Conservation (phyloP, 2,113 vertebrate species). For the Rana temporaria region DNA sequence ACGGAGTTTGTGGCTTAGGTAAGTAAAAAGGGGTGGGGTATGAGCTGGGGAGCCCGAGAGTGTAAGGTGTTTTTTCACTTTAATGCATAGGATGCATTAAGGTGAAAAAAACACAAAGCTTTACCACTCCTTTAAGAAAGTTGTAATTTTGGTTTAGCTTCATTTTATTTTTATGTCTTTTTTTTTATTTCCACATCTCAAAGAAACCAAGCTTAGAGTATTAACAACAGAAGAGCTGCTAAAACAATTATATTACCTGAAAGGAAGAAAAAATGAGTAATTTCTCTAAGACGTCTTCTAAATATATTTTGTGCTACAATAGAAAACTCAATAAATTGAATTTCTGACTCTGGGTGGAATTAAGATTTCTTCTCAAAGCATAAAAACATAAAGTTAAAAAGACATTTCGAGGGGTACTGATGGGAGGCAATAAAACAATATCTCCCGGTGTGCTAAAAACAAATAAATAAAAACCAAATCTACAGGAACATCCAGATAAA, state of each 20-base stretch:
- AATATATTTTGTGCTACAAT: constrained; percentile 27
- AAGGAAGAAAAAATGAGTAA: constrained; percentile 8
- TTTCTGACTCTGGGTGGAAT: constrained; percentile 42
- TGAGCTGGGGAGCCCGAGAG: too few species aligned
- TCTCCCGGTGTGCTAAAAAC: constrained; percentile 9
- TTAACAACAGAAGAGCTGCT: not conserved
- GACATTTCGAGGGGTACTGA: constrained; percentile 15
- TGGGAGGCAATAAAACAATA: constrained; percentile 31
- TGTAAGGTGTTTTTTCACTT: too few species aligned
- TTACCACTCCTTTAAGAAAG: too few species aligned
- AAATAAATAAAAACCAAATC: constrained; percentile 49
- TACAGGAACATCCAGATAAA: constrained; percentile 46
- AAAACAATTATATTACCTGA: not conserved
- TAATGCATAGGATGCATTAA: too few species aligned
- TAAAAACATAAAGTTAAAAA: constrained; percentile 33
- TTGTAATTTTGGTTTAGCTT: too few species aligned
- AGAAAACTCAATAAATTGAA: constrained; percentile 33
- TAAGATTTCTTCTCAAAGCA: constrained; percentile 31
- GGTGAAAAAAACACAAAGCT: too few species aligned
- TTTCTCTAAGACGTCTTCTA: constrained; percentile 17
- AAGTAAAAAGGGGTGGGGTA: too few species aligned
- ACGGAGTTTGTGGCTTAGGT: too few species aligned
- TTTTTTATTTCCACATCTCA: not conserved
- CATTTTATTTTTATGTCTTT: too few species aligned
- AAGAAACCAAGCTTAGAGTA: not conserved